These are phyloP conservation scores for Potamilus streckersoni DNA, from an alignment of 1,140 invertebrate genomes.

Conservation along the genomic window DNA sequence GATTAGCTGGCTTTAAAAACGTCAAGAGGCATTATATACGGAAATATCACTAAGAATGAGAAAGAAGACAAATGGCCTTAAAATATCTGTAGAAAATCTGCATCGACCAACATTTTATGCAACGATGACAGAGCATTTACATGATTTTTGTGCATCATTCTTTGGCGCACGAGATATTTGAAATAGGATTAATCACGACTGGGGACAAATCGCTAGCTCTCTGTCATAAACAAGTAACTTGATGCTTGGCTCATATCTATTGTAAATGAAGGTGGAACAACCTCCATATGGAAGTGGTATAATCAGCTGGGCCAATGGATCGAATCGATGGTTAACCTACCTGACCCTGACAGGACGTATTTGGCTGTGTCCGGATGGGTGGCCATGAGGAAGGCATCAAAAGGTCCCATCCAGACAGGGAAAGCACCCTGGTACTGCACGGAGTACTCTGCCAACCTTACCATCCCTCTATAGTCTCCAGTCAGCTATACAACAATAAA, in stretches of 20 bases:
- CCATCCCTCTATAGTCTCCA: conserved; percentile 40
- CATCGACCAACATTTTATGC: too few relatives aligned
- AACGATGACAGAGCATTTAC: too few relatives aligned
- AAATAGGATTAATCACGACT: not conserved
- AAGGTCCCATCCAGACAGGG: conserved; percentile 42
- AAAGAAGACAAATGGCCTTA: too few relatives aligned
- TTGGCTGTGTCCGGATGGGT: conserved; percentile 34
- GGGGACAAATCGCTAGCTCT: too few relatives aligned
- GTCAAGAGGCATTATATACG: too few relatives aligned
- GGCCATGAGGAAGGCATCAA: conserved; percentile 35
- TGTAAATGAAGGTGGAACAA: not conserved
- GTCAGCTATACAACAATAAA: conserved; percentile 25
- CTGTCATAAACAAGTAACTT: not conserved
- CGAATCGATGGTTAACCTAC: conserved; percentile 12
- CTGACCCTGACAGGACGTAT: conserved; percentile 36
- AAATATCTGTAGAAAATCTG: too few relatives aligned
- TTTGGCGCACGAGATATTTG: not conserved
- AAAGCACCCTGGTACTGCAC: conserved; percentile 34
- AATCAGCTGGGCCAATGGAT: not conserved
- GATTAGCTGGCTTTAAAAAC: too few relatives aligned
- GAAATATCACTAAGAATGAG: too few relatives aligned
- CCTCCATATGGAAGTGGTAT: not conserved
- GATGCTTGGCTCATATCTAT: not conserved
- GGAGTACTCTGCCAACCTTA: conserved; percentile 28
- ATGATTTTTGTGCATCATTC: too few relatives aligned